Evolutionary conservation across 2,113 vertebrate species (phyloP).

Genomic region (Setophaga coronata): DNA sequence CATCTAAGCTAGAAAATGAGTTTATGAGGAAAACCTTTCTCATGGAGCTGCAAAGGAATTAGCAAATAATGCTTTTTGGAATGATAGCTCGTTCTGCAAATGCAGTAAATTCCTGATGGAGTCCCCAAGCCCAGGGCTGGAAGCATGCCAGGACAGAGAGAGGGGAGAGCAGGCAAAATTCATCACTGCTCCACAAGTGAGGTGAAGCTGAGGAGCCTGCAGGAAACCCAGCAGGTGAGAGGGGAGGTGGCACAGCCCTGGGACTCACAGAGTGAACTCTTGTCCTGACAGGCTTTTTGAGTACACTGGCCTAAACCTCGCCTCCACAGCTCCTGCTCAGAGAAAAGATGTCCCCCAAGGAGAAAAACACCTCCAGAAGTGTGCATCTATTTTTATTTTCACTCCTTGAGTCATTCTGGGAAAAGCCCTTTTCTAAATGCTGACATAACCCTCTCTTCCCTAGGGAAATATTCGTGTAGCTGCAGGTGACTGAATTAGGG

Average conservation of each 20-base stretch:
- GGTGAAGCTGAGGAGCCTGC: neutral
- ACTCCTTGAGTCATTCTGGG: neutral
- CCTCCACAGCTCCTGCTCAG: neutral
- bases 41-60: neutral
- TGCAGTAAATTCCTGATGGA: neutral
- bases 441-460: neutral
- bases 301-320: neutral
- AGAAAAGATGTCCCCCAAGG: neutral
- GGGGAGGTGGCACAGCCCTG: neutral
- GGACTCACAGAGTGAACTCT: neutral
- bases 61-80: neutral
- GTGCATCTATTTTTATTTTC: neutral
- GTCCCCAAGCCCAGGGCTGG: neutral
- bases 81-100: neutral
- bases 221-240: neutral
- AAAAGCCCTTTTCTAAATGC: neutral
- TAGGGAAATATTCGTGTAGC: constrained; percentile 2
- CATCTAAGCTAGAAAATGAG: neutral
- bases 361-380: neutral
- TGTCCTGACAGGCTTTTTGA: neutral
- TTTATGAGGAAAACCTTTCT: neutral
- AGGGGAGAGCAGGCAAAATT: neutral
- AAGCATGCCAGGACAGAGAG: neutral
- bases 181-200: neutral
- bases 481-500: constrained; percentile 10